Conservation (phyloP, 92 coral and sea anemone genomes). For the Zoanthus solanderi region DNA sequence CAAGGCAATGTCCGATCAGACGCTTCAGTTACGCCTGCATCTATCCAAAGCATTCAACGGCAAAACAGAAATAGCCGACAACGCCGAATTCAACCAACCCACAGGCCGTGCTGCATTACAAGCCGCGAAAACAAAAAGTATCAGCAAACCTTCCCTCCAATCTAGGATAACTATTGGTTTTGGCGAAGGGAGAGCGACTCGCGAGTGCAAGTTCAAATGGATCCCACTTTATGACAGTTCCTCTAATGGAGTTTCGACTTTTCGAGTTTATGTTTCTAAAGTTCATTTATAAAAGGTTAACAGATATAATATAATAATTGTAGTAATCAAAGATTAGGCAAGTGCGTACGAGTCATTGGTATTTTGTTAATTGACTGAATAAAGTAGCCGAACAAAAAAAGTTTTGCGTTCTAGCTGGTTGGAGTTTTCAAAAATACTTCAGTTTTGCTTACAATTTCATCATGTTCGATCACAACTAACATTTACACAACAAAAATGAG, state of each 20-base stretch:
- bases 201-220: conserved; percentile 38
- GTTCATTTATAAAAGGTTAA: conserved; percentile 26
- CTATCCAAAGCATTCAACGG: conserved; percentile 50
- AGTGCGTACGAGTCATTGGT: too few relatives aligned
- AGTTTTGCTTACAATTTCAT: too few relatives aligned
- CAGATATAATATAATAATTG: not conserved
- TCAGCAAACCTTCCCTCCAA: conserved; percentile 14
- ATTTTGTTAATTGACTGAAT: too few relatives aligned
- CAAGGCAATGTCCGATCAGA: conserved; percentile 52
- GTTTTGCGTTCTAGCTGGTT: too few relatives aligned
- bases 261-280: conserved; percentile 33
- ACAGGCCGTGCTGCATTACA: conserved; percentile 64
- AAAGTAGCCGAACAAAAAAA: too few relatives aligned
- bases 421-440: too few relatives aligned
- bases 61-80: conserved; percentile 30
- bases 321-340: too few relatives aligned
- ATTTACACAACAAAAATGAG: too few relatives aligned
- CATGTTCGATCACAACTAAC: too few relatives aligned
- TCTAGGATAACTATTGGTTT: conserved; percentile 16
- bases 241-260: conserved; percentile 14
- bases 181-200: conserved; percentile 40
- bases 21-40: not conserved
- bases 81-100: conserved; percentile 19
- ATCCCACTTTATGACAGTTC: conserved; percentile 32
- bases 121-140: conserved; percentile 56